Base-by-base conservation (phyloP, 2,113 vertebrate genomes). In the Sus scrofa region DNA sequence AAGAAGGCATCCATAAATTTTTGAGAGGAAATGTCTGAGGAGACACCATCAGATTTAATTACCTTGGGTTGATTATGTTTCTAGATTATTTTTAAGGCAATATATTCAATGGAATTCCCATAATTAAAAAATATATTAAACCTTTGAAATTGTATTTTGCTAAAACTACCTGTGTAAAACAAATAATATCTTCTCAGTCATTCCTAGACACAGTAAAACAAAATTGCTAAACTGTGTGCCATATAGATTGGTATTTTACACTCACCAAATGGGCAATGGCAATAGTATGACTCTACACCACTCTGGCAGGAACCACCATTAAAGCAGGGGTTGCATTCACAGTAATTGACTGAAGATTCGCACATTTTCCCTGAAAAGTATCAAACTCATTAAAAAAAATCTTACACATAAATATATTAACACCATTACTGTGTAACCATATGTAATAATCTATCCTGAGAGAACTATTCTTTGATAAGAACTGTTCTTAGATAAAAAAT, bases 311-410 rank as follows among this genome's bases (percentile, higher is more conserved):
- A 99, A 0, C 99, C 99, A 52, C 99, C 99, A 86, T 99, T 99
- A 98, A 99, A 99, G 98, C 99, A 99, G 19, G 99, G 99, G 98
- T 99, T 99, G 98, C 99, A 99, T 97, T 99, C 99, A 98, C 99
- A 99, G 98, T 99, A 99, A 98, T 99, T 99, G 99, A 99, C 99
- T 94, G 99, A 97, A 96, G 99, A 99, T 92, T 99, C 99, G 71
- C 99, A 99, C 2, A 98, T 99, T 99, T 99, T 99, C 81, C 99
- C 99, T 99, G 99, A 98, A 98, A 95, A 39, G 44, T 20, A 87
- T 54, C 20, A 94, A 79, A 90, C 16, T 56, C 3, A 5, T 90
- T 39, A 26, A 1, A 1, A 56, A 77, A 82, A 75, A 15, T n/a
- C 15, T 67, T 52, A n/a, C 2, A 1, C 16, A 86, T 52, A 92